Base-by-base conservation (phyloP, 1,140 invertebrate species). In the Drosophila mayri region DNA sequence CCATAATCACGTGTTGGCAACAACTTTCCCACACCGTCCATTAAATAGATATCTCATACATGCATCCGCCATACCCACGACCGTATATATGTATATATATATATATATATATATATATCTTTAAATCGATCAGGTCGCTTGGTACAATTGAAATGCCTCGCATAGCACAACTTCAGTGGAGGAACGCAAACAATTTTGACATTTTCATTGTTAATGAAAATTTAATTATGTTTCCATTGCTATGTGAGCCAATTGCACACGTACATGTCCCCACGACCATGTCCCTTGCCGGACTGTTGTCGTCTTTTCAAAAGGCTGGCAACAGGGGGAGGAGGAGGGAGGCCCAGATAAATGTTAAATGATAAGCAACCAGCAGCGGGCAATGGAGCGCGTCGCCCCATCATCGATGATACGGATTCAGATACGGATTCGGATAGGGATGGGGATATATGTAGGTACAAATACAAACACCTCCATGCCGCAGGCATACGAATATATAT, bases 121-220 rank as follows among this genome's bases (percentile, higher is more conserved):
- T 50, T 61, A 65, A 66, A 84, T 88, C 85, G 81, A 81, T 81
- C 71, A 79, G 54, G 38, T 47, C 47, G 40, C 41, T 46, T 14
- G 46, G 54, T 62, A 71, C 57, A 78, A 78, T 71, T 77, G 58
- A 78, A 78, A 77, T 77, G 74, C 66, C 54, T 61, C 47, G 65
- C 65, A 68, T 68, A 77, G 54, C 64, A 40, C 41, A 68, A 58
- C 73, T 43, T 28, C 37, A 32, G n/a, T 30, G 60, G 11, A 32
- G 37, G 28, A 77, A 77, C 65, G 62, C 76, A 54, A 67, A 49
- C 70, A 80, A 80, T 85, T 90, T 79, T 77, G 81, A 85, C 81
- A 85, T 90, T 90, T 79, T 79, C 74, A 90, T 90, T 90, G 85
- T 81, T 90, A 90, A 90, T 90, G 87, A 90, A 90, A 81, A 67